Base-by-base conservation (phyloP, 2,797 vertebrate genomes). In the Anableps anableps region DNA sequence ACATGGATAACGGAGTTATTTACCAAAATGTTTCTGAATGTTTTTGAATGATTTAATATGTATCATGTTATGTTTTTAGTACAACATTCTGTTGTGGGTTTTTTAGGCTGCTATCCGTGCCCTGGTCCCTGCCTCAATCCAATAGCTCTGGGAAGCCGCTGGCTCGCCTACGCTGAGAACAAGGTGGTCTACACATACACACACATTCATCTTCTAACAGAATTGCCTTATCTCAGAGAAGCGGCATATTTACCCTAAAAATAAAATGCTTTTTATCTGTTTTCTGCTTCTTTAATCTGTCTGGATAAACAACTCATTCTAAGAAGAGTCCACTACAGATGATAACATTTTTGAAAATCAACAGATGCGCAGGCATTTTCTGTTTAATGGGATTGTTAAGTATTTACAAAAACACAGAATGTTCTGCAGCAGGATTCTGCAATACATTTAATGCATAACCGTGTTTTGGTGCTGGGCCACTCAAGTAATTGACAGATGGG, bases 161-260 rank as follows among this genome's bases (percentile, higher is more conserved):
- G 98, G 99, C 96, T 99, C 72, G 98, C 98, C 82, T 99, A 99
- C 53, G 98, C 99, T 74, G 98, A 99, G 93, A 99, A 99, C 91
- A 99, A 99, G 97, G 99, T 99, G 95, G 94, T 80, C 50, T 55
- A 23, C 72, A 77, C 70, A 80, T n/a, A 80, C 64, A 79, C 74
- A 60, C 50, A 77, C 53, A 82, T 31, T 80, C 79, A 77, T 81
- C 74, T 68, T 53, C 71, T 76, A 60, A 74, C 73, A 77, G 64
- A 83, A 82, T 76, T 82, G 53, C 77, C 87, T 90, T 92, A 91
- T 86, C 87, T 72, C 60, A 76, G 74, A 78, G 80, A 80, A 89
- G 77, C 43, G 77, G 79, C 90, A 86, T 92, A 92, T 93, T 92
- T 92, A 93, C 90, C 86, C 89, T 89, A 74, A 76, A 45, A 68